Percentiles rank a stretch among this genome's conserved stretches.
Conservation (phyloP, 1,140 invertebrate species). For the Psix sp. region DNA sequence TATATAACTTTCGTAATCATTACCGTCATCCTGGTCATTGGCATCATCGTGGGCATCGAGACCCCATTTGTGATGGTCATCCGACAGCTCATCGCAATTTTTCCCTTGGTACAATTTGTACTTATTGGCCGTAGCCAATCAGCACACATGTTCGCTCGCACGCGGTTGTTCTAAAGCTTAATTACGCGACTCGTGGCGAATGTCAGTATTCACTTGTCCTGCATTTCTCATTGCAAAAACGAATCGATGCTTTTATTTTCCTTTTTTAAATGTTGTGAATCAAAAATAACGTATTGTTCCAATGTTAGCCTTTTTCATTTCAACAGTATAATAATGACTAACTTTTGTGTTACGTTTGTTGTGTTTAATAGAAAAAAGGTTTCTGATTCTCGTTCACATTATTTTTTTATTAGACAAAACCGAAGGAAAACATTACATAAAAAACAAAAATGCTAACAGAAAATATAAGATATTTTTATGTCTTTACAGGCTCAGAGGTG, state of each 20-base stretch:
- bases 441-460: no score
- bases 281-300: slow-evolving; percentile 40
- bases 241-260: slow-evolving; percentile 27
- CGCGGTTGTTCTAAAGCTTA: slow-evolving; percentile 50
- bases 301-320: slow-evolving; percentile 20
- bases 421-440: no score
- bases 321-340: slow-evolving; percentile 30
- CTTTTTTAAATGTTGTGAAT: slow-evolving; percentile 29
- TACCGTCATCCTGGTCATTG: slow-evolving; percentile 26
- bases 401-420: no score
- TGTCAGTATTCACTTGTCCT: slow-evolving; percentile 17
- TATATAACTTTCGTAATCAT: slow-evolving; percentile 19
- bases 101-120: slow-evolving; percentile 45
- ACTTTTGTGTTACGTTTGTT: slow-evolving; percentile 9
- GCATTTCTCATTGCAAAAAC: slow-evolving; percentile 29
- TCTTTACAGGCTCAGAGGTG: no score
- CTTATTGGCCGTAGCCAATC: slow-evolving; percentile 52
- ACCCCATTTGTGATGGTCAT: no score
- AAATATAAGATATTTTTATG: no score
- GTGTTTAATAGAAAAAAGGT: no score
- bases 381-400: no score
- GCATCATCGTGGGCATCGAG: slow-evolving; percentile 1
- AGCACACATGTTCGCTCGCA: slow-evolving; percentile 22
- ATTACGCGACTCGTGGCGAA: slow-evolving; percentile 35
- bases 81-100: slow-evolving; percentile 24